Evolutionary conservation across 1,140 invertebrate genomes (phyloP), one percentile per base, ranked within the genome.

Genomic region (Sycobia sp.): DNA sequence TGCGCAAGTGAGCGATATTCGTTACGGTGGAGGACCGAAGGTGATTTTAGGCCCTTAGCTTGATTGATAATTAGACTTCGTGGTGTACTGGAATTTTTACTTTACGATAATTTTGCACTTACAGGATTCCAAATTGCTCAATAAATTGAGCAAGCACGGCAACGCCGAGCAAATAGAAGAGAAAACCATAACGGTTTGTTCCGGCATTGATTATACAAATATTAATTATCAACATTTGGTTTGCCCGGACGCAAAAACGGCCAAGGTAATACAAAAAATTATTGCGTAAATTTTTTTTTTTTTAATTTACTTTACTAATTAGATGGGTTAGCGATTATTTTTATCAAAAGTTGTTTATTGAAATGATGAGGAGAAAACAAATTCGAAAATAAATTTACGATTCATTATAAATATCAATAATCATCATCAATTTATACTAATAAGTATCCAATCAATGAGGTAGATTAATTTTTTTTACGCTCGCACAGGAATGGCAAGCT

Each of bases 141-240:
- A 93, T 70, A 84, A 99, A 70, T 73, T 85, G 39, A 88, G 86
- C 68, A 94, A 93, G 80, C 88, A 93, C 74, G 87, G 85, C n/a
- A 75, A 67, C 0, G 80, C 82, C 14, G 89, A 92, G 36, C 89
- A 88, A 63, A 74, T 98, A 22, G 96, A 99, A 71, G 92, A 96
- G 44, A 91, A 96, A 74, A 97, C 94, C 32, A 83, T 99, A 16
- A 98, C 95, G 20, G 94, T 99, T 67, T 99, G 96, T 79, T 95
- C 94, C 76, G 96, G 96, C 8, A 91, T 94, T 10, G 97, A 99
- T 85, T 94, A 99, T 77, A 98, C 99, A 67, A 98, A 98, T 80
- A 96, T 99, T 73, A 95, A 91, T 81, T 97, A 97, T 80, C 94
- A 95, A 67, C 95, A 97, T 79, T 88, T 99, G 65, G 90, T 99